A percentile compares a stretch with the other conserved stretches of the same genome.
These are phyloP conservation scores for Tigriopus japonicus DNA, from an alignment of 1,140 invertebrate genomes.

Conservation along the genomic window DNA sequence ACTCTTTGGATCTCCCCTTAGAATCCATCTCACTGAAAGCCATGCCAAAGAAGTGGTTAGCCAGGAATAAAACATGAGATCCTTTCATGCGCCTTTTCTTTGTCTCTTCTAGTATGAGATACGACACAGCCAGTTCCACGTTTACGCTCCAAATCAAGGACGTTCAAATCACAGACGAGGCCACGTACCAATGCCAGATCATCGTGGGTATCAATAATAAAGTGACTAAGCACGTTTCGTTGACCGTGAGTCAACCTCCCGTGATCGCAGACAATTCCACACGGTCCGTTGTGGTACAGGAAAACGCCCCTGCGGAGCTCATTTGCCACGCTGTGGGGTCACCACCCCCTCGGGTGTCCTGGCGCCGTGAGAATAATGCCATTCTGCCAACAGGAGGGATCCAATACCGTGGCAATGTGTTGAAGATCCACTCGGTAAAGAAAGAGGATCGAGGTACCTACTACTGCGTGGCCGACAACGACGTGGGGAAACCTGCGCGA, in stretches of 20 bases:
- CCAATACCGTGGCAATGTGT: conserved; percentile 36
- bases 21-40: too few species aligned
- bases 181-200: conserved; percentile 66
- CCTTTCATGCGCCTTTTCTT: not conserved
- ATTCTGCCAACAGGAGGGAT: conserved; percentile 70
- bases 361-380: conserved; percentile 79
- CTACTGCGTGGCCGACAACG: conserved; percentile 82
- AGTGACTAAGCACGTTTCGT: conserved; percentile 57
- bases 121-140: conserved; percentile 52
- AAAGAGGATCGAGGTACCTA: conserved; percentile 80
- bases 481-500: conserved; percentile 55
- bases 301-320: conserved; percentile 52
- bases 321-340: conserved; percentile 62
- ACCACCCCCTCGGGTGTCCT: conserved; percentile 52
- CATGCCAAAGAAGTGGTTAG: too few species aligned
- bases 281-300: conserved; percentile 52
- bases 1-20: too few species aligned
- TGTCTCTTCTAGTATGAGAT: conserved; percentile 26
- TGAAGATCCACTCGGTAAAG: conserved; percentile 52
- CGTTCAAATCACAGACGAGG: conserved; percentile 80
- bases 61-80: not conserved
- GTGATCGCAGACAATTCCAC: conserved; percentile 84
- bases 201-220: conserved; percentile 53
- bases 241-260: conserved; percentile 62
- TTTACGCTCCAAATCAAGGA: conserved; percentile 69